Evolutionary conservation across 2,113 vertebrate genomes (phyloP), one percentile per base, ranked within the genome.

Genomic region (Aptenodytes forsteri): DNA sequence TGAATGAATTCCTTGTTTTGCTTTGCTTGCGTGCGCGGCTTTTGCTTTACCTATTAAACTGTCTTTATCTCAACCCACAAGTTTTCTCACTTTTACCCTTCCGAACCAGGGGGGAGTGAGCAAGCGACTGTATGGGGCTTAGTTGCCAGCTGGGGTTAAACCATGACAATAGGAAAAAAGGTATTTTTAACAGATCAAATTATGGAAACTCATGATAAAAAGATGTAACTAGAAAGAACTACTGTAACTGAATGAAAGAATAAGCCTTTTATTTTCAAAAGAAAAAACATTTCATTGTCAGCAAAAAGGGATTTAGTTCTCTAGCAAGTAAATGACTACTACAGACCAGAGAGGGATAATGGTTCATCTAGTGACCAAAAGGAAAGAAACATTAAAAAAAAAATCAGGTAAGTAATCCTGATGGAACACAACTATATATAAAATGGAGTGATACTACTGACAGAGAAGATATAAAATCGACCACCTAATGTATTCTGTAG

Each of bases 81-180:
- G 15, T 38, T 77, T 58, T 87, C 38, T 15, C 2, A 18, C 7
- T 73, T 32, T 32, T n/a, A 17, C 6, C 3, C 8, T 62, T 8
- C 26, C n/a, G 7, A 77, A 61, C 9, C 8, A 6, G 4, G 2
- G 2, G 2, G 4, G 20, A 61, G 15, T 44, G 8, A 90, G 27
- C 2, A 0, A 87, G 42, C 2, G 2, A 25, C 14, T 71, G 22
- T 10, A 4, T 58, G 42, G 11, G 11, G 13, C 7, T 72, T 62
- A 67, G 25, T 27, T 75, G 40, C 12, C 55, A 50, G 27, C 25
- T 38, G 16, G 3, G 9, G 23, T 67, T 62, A 87, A 58, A 11
- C 32, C 9, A 50, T 16, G 83, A 42, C 14, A 65, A 36, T 3
- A 38, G 5, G 5, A 76, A 76, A 75, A 10, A 79, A 47, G 11